Percentiles rank a stretch among this genome's conserved stretches.
These are phyloP conservation scores for Petrolisthes manimaculis DNA, from an alignment of 2,888 invertebrate genomes.

Conservation along the genomic window DNA sequence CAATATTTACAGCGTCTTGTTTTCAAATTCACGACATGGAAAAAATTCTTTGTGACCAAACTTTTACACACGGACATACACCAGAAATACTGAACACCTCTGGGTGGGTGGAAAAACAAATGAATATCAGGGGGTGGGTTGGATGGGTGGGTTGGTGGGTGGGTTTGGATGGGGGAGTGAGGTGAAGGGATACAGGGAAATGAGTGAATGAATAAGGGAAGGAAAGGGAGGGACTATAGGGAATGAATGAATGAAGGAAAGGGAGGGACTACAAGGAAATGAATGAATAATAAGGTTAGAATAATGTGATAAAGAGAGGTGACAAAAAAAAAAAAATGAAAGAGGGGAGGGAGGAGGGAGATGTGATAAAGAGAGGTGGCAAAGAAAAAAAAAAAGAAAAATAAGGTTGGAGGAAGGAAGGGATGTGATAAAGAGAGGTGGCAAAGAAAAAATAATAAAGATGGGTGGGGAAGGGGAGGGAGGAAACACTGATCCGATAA, in stretches of 20 bases:
- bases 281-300: no score
- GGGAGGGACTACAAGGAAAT: conserved; percentile 31
- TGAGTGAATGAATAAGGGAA: neutral
- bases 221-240: neutral
- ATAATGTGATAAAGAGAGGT: no score
- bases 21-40: conserved; percentile 46
- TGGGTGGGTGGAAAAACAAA: neutral
- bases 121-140: neutral
- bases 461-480: neutral
- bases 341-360: no score
- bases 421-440: no score
- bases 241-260: neutral
- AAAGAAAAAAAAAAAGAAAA: no score
- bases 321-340: no score
- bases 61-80: conserved; percentile 50
- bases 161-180: neutral
- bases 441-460: neutral
- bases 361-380: no score
- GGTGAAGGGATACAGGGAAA: neutral
- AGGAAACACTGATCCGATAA: conserved; percentile 38
- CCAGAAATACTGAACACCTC: conserved; percentile 44
- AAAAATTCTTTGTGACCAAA: conserved; percentile 33
- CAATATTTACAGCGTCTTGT: conserved; percentile 53
- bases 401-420: no score
- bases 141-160: neutral